phyloP scores from a whole-genome alignment of 2,888 invertebrate genomes.

The Phaonia tiefii region DNA sequence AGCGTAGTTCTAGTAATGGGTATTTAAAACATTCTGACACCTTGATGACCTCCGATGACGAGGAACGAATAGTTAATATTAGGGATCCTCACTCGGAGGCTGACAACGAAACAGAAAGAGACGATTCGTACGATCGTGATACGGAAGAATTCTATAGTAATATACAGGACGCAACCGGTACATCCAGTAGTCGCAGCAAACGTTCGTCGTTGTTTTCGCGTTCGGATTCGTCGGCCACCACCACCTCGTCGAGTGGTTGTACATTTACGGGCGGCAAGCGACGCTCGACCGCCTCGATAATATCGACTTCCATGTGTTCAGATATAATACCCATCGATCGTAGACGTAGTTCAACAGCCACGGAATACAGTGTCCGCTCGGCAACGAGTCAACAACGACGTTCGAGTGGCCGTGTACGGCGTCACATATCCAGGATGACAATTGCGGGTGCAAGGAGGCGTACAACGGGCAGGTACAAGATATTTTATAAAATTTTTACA shows the following conservation, averaged over 20 bases:
- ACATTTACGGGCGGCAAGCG: slow-evolving; percentile 79
- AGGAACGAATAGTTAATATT: slow-evolving; percentile 33
- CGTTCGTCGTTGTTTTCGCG: slow-evolving; percentile 79
- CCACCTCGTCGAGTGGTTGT: slow-evolving; percentile 78
- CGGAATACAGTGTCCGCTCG: slow-evolving; percentile 77
- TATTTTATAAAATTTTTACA: neutral
- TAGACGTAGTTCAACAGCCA: slow-evolving; percentile 77
- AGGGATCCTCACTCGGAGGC: slow-evolving; percentile 58
- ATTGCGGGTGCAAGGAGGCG: slow-evolving; percentile 79
- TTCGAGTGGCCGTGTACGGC: slow-evolving; percentile 78
- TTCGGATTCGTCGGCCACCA: slow-evolving; percentile 80
- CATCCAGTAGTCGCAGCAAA: slow-evolving; percentile 75
- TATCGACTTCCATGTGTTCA: slow-evolving; percentile 79
- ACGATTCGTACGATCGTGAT: slow-evolving; percentile 76
- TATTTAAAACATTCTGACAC: slow-evolving; percentile 44
- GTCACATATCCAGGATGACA: slow-evolving; percentile 79
- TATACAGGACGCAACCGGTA: slow-evolving; percentile 75
- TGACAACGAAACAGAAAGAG: slow-evolving; percentile 69
- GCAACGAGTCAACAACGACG: slow-evolving; percentile 74
- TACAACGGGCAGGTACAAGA: slow-evolving; percentile 79
- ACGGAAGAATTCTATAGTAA: slow-evolving; percentile 79
- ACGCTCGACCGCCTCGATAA: slow-evolving; percentile 79
- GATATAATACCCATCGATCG: slow-evolving; percentile 78
- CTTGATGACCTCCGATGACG: slow-evolving; percentile 47
- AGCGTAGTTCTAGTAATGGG: slow-evolving; percentile 56